phyloP scores from a whole-genome alignment of 2,888 invertebrate genomes.

The Chamaedrilus cognettii region DNA sequence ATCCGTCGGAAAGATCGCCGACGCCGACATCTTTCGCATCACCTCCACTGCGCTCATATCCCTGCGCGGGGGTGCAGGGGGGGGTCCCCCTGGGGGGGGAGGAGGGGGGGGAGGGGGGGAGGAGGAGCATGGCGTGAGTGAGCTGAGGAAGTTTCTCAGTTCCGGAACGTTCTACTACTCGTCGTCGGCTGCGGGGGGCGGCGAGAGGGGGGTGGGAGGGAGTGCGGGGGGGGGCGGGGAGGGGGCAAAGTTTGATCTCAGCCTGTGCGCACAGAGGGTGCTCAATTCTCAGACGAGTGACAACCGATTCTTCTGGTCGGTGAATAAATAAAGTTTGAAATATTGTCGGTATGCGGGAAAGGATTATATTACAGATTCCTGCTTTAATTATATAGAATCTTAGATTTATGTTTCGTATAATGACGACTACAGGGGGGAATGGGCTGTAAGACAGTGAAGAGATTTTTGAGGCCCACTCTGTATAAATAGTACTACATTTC shows the following conservation, averaged over 20 bases:
- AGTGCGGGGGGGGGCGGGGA: no score
- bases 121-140: constrained; percentile 60
- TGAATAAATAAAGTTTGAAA: not conserved
- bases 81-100: not conserved
- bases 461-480: no score
- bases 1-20: constrained; percentile 93
- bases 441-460: no score
- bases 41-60: constrained; percentile 91
- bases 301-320: constrained; percentile 94
- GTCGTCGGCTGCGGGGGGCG: constrained; percentile 65
- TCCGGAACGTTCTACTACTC: constrained; percentile 99
- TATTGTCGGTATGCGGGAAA: not conserved
- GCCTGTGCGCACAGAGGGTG: constrained; percentile 88
- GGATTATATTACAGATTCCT: no score
- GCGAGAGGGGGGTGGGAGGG: constrained; percentile 33
- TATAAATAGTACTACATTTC: no score
- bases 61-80: constrained; percentile 58
- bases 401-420: no score
- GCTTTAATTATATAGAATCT: no score
- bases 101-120: constrained; percentile 38
- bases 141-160: constrained; percentile 81
- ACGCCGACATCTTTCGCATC: constrained; percentile 92
- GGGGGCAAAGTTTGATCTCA: constrained; percentile 78
- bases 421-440: no score
- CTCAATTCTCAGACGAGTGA: constrained; percentile 80